A percentile compares a stretch with the other conserved stretches of the same genome.
These are phyloP conservation scores for Triops cancriformis DNA, from an alignment of 1,140 invertebrate genomes.

Conservation along the genomic window DNA sequence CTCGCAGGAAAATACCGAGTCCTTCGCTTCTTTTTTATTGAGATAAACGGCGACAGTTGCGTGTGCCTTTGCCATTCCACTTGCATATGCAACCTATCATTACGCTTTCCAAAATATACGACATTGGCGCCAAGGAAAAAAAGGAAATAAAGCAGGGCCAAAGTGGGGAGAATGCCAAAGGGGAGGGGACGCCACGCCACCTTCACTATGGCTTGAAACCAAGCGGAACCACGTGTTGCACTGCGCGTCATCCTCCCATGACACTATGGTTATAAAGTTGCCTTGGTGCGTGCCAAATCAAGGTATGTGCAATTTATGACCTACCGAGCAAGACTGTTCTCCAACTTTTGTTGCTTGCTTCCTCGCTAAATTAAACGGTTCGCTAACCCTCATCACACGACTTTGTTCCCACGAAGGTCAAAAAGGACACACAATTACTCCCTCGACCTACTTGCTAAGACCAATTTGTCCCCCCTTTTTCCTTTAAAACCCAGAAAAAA, in stretches of 20 bases:
- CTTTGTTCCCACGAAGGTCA: too few relatives aligned
- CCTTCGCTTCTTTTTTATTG: not conserved
- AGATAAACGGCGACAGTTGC: not conserved
- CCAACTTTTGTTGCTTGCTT: too few relatives aligned
- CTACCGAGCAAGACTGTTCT: too few relatives aligned
- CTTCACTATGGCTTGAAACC: not conserved
- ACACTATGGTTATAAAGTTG: not conserved
- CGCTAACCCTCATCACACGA: too few relatives aligned
- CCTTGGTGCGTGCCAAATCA: not conserved
- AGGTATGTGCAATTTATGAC: not conserved
- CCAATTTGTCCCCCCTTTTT: too few relatives aligned
- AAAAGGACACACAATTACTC: too few relatives aligned
- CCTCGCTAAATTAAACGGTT: too few relatives aligned
- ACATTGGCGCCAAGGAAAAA: not conserved
- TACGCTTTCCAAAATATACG: not conserved
- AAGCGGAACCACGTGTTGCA: slow-evolving; percentile 8
- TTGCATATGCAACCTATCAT: not conserved
- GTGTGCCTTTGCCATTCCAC: not conserved
- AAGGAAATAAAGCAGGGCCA: not conserved
- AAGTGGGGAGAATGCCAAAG: not conserved
- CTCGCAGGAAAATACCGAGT: not conserved
- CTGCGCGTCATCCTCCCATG: not conserved
- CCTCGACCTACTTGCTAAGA: too few relatives aligned
- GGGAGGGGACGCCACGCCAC: not conserved
- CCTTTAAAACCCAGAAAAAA: not conserved